Conservation (phyloP, 2,113 vertebrate genomes). For the Lepus europaeus region DNA sequence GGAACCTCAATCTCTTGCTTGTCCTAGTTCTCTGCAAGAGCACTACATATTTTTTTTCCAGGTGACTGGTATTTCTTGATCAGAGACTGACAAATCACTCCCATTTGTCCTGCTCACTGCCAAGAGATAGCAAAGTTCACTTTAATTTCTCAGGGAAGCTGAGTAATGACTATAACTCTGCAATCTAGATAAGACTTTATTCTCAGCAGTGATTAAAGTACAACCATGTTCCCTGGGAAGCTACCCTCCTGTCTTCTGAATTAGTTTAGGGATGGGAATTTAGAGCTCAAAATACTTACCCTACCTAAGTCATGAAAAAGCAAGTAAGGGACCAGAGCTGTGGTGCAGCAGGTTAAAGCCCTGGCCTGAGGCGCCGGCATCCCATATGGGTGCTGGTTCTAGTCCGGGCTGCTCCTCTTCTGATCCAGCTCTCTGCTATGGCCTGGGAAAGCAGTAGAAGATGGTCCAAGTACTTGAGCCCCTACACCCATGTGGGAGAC, state of each 20-base stretch:
- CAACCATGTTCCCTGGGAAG: constrained; percentile 22
- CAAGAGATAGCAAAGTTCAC: constrained; percentile 3
- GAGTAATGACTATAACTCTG: constrained; percentile 16
- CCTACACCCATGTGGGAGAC: too few relatives aligned
- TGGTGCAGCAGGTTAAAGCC: too few relatives aligned
- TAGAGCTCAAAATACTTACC: constrained; percentile 14
- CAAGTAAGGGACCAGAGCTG: too few relatives aligned
- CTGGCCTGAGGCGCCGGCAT: too few relatives aligned
- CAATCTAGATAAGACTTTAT: constrained; percentile 38
- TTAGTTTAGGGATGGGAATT: not conserved
- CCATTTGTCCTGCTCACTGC: not conserved
- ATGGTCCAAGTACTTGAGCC: too few relatives aligned
- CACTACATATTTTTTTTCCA: constrained; percentile 33
- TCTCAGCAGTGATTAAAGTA: constrained; percentile 45
- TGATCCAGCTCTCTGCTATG: too few relatives aligned
- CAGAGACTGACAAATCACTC: not conserved
- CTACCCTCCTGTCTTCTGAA: constrained; percentile 43
- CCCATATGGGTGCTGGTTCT: too few relatives aligned
- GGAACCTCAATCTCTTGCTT: not conserved
- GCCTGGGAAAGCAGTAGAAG: too few relatives aligned
- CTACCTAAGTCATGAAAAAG: constrained; percentile 28
- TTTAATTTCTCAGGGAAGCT: not conserved
- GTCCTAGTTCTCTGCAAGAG: not conserved
- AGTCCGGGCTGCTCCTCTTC: too few relatives aligned
- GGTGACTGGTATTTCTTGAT: not conserved